These are phyloP conservation scores for Epinephelus cyanopodus DNA, from an alignment of 2,113 vertebrate genomes.

Conservation along the genomic window DNA sequence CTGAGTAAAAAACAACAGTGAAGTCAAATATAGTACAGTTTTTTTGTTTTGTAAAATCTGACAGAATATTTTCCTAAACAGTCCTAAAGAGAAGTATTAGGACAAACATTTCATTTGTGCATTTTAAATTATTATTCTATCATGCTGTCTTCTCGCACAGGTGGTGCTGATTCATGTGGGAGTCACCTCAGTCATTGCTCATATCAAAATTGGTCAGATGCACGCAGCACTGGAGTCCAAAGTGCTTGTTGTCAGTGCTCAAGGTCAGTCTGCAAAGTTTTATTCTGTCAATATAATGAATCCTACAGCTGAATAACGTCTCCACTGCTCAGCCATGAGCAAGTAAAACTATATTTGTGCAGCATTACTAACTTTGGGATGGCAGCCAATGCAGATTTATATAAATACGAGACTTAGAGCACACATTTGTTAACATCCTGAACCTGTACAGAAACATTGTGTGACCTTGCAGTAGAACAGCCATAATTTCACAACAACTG, in stretches of 20 bases:
- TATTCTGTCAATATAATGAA: background rate
- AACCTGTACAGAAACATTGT: background rate
- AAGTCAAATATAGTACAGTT: background rate
- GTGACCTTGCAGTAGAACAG: background rate
- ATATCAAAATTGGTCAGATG: slow-evolving; percentile 85
- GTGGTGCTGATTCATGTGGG: slow-evolving; percentile 84
- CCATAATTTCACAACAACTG: background rate
- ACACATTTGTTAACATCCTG: background rate
- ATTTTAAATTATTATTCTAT: background rate
- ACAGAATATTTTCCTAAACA: background rate
- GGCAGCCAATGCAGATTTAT: background rate
- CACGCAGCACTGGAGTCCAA: slow-evolving; percentile 85
- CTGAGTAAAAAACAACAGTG: background rate
- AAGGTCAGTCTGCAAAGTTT: slow-evolving; percentile 73
- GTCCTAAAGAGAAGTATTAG: background rate
- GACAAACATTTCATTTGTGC: background rate
- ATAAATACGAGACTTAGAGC: background rate
- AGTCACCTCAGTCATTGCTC: slow-evolving; percentile 85
- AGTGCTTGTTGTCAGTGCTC: slow-evolving; percentile 82
- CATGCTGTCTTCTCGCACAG: slow-evolving; percentile 59
- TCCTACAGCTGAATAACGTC: background rate
- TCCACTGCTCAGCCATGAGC: background rate
- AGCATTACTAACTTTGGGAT: background rate
- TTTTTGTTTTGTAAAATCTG: background rate
- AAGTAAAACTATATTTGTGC: background rate